Percentiles rank a stretch among this genome's conserved stretches.
phyloP scores from a whole-genome alignment of 2,797 vertebrate species.

The Acestrorhynchus altus region DNA sequence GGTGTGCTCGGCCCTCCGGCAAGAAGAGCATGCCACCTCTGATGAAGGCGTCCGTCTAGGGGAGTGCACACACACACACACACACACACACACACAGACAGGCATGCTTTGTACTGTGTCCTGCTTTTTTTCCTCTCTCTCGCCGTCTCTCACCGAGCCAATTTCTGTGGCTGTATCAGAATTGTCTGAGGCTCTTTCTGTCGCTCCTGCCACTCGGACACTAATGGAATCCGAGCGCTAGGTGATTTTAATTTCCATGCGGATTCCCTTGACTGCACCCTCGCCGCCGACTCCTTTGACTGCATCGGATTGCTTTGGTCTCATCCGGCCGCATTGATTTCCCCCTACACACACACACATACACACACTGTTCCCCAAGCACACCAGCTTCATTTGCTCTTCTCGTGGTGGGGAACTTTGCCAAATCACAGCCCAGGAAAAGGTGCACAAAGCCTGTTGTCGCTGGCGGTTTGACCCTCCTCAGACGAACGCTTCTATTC shows the following conservation, averaged over 20 bases:
- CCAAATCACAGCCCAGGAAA: conserved; percentile 10
- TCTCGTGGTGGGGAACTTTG: conserved; percentile 53
- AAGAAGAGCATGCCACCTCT: conserved; percentile 75
- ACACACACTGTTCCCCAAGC: conserved; percentile 23
- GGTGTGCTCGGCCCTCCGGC: conserved; percentile 63
- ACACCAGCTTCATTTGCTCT: conserved; percentile 54
- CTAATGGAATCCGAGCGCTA: conserved; percentile 82
- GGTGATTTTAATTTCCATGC: conserved; percentile 85
- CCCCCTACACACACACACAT: conserved; percentile 38
- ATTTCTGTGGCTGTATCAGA: conserved; percentile 80
- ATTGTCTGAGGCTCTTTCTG: conserved; percentile 82
- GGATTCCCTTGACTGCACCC: conserved; percentile 83
- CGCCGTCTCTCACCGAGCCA: conserved; percentile 65
- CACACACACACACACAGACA: conserved; percentile 62
- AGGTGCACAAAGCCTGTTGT: conserved; percentile 34
- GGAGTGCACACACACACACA: conserved; percentile 69
- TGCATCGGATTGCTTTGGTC: conserved; percentile 82
- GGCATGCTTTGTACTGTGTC: conserved; percentile 70
- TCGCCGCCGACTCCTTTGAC: conserved; percentile 78
- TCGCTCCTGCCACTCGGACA: conserved; percentile 68
- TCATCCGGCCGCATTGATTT: conserved; percentile 80
- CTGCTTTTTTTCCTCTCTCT: conserved; percentile 68
- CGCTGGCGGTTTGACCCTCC: conserved; percentile 24
- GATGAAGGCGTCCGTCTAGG: conserved; percentile 79
- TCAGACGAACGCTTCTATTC: not conserved